These are phyloP conservation scores for Platysternon megacephalum DNA, from an alignment of 2,113 vertebrate species.

Conservation along the genomic window DNA sequence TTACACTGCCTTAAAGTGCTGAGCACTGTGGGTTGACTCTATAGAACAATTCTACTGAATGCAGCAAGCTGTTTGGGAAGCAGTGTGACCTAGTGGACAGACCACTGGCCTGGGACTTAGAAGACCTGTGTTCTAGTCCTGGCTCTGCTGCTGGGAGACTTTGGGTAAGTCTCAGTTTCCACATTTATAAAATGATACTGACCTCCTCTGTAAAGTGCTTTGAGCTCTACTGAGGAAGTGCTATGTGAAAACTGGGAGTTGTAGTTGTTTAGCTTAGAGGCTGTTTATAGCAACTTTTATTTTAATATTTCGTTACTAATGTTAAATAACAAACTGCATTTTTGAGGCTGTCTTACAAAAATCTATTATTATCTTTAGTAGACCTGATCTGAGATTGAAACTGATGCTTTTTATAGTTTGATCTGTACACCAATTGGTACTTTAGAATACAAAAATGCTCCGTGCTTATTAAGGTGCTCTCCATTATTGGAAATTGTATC, in stretches of 20 bases:
- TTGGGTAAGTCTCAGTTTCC: background rate
- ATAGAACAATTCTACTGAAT: background rate
- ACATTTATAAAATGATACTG: background rate
- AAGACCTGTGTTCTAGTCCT: background rate
- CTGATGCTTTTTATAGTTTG: slow-evolving; percentile 41
- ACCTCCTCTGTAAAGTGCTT: background rate
- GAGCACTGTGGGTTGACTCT: background rate
- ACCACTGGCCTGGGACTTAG: background rate
- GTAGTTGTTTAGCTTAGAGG: background rate
- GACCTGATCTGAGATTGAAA: slow-evolving; percentile 51
- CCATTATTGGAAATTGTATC: slow-evolving; percentile 53
- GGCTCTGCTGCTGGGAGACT: background rate
- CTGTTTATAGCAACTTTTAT: slow-evolving; percentile 50
- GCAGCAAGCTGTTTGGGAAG: background rate
- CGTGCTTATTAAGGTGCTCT: slow-evolving; percentile 26
- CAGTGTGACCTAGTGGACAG: background rate
- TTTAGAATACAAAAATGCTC: slow-evolving; percentile 51
- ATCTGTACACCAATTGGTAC: background rate
- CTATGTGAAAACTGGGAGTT: background rate
- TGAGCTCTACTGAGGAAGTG: background rate
- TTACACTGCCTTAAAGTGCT: background rate
- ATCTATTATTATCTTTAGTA: slow-evolving; percentile 33
- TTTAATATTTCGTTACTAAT: slow-evolving; percentile 52
- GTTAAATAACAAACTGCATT: slow-evolving; percentile 27
- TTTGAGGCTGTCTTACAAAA: slow-evolving; percentile 40